Base-by-base conservation (phyloP, 2,113 vertebrate species). In the Sylvia atricapilla region DNA sequence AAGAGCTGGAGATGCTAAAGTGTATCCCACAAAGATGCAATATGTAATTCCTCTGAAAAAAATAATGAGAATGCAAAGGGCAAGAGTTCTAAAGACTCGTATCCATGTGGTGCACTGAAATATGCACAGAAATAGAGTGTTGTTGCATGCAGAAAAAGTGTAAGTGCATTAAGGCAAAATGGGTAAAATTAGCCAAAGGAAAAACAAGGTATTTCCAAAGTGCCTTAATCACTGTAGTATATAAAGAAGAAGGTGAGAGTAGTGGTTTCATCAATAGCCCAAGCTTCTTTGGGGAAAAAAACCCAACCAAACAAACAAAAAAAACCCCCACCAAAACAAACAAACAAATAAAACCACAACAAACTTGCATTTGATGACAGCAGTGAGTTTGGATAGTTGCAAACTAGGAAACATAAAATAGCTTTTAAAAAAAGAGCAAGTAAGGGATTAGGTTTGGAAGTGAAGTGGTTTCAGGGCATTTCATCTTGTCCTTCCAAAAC, bases 121-220 rank as follows among this genome's bases (percentile, higher is more conserved):
- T 44, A 11, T 0, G 1, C 28, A 13, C n/a, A 23, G 23, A 84
- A 75, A 24, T 9, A 6, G 25, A 7, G 20, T 31, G 5, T 18
- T 2, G 1, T 13, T 67, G 13, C 27, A 22, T 50, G 37, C 41
- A 64, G 66, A 55, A 63, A 37, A 64, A 25, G 17, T 3, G 2
- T 23, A 52, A 59, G 43, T 10, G 10, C 41, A 17, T 75, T 82
- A 66, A 69, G 76, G 37, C 23, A n/a, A 73, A 79, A 31, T 16
- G 18, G 20, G 18, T 53, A 21, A 12, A 27, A 8, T 23, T 46
- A 91, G 67, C 53, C 39, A 28, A 87, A 55, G 18, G 41, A 75
- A 84, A 87, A 83, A 1, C 4, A 30, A 64, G 11, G 10, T 43
- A 6, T 82, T 93, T 94, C 50, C 13, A 22, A 69, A 69, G 17